These are phyloP conservation scores for Antedon mediterranea DNA, from an alignment of 53 echinoderm and acorn worm species.

Conservation along the genomic window DNA sequence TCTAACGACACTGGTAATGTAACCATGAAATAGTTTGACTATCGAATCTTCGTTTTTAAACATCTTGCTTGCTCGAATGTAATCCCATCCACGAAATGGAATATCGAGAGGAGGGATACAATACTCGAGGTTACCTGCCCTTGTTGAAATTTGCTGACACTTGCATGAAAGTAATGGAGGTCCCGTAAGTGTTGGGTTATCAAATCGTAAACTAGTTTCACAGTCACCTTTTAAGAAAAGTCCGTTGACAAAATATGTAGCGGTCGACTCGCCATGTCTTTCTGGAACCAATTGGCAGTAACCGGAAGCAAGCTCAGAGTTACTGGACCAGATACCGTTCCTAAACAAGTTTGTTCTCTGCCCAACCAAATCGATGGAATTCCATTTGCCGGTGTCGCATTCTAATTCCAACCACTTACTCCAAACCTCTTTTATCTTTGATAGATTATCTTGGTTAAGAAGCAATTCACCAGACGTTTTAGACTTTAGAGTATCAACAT, in stretches of 20 bases:
- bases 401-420: slow-evolving; percentile 19
- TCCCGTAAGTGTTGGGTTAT: slow-evolving; percentile 40
- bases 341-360: slow-evolving; percentile 12
- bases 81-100: slow-evolving; percentile 37
- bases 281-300: slow-evolving; percentile 8
- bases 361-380: slow-evolving; percentile 17
- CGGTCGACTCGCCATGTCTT: slow-evolving; percentile 7
- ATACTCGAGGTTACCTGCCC: slow-evolving; percentile 9
- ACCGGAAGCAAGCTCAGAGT: background rate
- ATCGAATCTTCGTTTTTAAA: slow-evolving; percentile 4
- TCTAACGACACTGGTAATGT: slow-evolving; percentile 18
- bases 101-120: too few species aligned
- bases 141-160: background rate
- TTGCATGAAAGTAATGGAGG: slow-evolving; percentile 2
- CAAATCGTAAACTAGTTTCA: slow-evolving; percentile 6
- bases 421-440: slow-evolving; percentile 24
- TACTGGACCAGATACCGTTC: background rate
- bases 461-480: slow-evolving; percentile 7
- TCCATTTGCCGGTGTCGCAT: slow-evolving; percentile 4
- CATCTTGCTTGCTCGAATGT: slow-evolving; percentile 12
- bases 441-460: slow-evolving; percentile 11
- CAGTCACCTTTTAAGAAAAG: too few species aligned
- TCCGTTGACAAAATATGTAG: slow-evolving; percentile 20
- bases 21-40: slow-evolving; percentile 13
- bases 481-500: background rate